Conservation (phyloP, 92 coral and sea anemone genomes). For the Siderastrea siderea region DNA sequence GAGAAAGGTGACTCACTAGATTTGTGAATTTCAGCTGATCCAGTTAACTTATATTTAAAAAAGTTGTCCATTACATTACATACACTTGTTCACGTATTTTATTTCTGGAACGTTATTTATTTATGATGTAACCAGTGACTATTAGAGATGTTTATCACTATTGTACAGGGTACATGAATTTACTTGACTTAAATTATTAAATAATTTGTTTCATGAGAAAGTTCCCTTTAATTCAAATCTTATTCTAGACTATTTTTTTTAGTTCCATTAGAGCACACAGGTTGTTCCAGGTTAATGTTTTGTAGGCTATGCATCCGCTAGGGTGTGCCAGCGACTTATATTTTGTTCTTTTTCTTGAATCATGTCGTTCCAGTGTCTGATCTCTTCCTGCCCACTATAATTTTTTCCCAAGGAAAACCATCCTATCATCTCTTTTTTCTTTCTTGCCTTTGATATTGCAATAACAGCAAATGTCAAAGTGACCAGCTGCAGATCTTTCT, state of each 20-base stretch:
- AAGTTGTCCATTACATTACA: no score
- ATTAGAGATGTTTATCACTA: not conserved
- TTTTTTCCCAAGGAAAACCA: conserved; percentile 99
- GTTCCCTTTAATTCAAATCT: not conserved
- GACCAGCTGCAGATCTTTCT: conserved; percentile 95
- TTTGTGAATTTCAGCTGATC: no score
- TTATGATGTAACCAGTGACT: no score
- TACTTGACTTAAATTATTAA: not conserved
- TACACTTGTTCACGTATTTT: no score
- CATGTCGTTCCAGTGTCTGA: conserved; percentile 99
- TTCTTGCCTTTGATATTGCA: conserved; percentile 93
- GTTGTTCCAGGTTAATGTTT: not conserved
- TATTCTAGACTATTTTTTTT: not conserved
- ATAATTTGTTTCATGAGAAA: not conserved
- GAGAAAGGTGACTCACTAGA: no score
- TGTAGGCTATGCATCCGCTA: conserved; percentile 79
- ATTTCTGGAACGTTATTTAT: no score
- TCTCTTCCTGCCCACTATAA: conserved; percentile 97
- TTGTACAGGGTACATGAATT: no score
- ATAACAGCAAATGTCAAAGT: conserved; percentile 95
- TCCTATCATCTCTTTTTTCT: conserved; percentile 95
- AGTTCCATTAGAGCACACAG: not conserved
- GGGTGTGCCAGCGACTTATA: conserved; percentile 93
- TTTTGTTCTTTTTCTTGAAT: conserved; percentile 96
- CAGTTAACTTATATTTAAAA: no score